Conservation (phyloP, 1,140 invertebrate genomes). For the Drosophila albomicans region DNA sequence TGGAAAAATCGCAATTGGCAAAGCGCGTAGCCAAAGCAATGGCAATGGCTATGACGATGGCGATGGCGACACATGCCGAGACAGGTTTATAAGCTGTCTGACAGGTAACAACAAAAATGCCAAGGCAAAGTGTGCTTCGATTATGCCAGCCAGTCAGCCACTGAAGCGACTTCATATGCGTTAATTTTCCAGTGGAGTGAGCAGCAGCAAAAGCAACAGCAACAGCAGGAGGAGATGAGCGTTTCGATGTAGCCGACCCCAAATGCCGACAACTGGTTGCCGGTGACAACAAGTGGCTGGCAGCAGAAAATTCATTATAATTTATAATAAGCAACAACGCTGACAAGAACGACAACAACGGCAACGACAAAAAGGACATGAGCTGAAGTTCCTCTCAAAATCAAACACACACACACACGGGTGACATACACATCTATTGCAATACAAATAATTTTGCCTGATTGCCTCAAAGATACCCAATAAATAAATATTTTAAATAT, state of each 20-base stretch:
- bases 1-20: slow-evolving; percentile 27
- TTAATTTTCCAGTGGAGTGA: slow-evolving; percentile 80
- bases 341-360: slow-evolving; percentile 69
- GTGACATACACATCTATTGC: slow-evolving; percentile 6
- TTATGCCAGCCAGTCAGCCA: slow-evolving; percentile 52
- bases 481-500: not conserved
- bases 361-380: slow-evolving; percentile 51
- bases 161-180: slow-evolving; percentile 59
- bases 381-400: slow-evolving; percentile 53
- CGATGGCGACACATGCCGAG: slow-evolving; percentile 63
- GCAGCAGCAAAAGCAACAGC: slow-evolving; percentile 31
- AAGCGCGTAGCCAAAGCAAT: slow-evolving; percentile 9
- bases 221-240: slow-evolving; percentile 37
- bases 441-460: not conserved
- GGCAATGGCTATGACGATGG: slow-evolving; percentile 18
- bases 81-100: slow-evolving; percentile 70
- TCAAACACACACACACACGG: slow-evolving; percentile 10
- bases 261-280: slow-evolving; percentile 48
- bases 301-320: slow-evolving; percentile 81
- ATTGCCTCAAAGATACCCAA: slow-evolving; percentile 5
- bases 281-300: slow-evolving; percentile 81
- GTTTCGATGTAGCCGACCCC: slow-evolving; percentile 22
- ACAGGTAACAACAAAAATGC: slow-evolving; percentile 53
- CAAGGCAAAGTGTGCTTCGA: slow-evolving; percentile 67
- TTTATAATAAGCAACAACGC: slow-evolving; percentile 82